Conservation (phyloP, 2,797 vertebrate genomes). For the Acomys russatus region DNA sequence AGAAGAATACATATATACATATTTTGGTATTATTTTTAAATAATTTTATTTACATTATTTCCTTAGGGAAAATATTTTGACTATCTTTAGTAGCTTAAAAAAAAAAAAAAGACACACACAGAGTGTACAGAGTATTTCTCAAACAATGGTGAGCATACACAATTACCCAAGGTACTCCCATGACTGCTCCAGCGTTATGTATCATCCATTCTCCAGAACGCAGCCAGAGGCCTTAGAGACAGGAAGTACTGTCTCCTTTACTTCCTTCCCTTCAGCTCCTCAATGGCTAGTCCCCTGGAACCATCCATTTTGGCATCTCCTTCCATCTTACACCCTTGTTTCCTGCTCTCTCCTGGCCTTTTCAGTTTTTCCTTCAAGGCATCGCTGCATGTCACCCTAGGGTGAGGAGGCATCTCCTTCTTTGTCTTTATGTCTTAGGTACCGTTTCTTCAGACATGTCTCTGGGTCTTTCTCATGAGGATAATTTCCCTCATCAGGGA, state of each 20-base stretch:
- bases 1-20: background rate
- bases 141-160: background rate
- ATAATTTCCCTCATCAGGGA: background rate
- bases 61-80: background rate
- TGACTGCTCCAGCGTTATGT: background rate
- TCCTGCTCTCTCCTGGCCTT: background rate
- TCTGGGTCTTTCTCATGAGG: background rate
- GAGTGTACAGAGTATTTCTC: background rate
- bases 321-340: background rate
- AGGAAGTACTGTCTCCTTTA: background rate
- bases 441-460: background rate
- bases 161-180: background rate
- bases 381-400: background rate
- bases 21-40: background rate
- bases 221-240: background rate
- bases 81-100: background rate
- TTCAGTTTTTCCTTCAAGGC: background rate
- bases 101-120: background rate
- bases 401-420: background rate
- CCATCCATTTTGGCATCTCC: background rate
- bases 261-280: background rate
- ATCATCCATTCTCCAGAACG: conserved; percentile 11
- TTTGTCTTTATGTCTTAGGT: conserved; percentile 1
- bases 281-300: background rate
- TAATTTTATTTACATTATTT: conserved; percentile 5